phyloP scores from a whole-genome alignment of 1,140 invertebrate species.

The Oedothorax gibbosus region DNA sequence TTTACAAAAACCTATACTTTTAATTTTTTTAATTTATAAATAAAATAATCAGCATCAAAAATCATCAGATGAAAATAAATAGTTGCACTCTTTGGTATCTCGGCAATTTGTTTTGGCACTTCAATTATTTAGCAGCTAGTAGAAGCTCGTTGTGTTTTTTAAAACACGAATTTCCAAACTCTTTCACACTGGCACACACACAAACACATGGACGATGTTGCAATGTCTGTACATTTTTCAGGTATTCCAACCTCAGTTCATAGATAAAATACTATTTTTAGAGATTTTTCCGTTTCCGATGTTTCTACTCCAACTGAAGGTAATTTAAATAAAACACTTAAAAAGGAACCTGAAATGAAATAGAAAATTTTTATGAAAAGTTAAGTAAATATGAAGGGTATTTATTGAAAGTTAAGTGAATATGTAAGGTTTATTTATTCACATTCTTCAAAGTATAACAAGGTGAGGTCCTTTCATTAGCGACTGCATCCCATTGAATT shows the following conservation, averaged over 20 bases:
- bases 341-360: constrained; percentile 40
- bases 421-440: no score
- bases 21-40: no score
- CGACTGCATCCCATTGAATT: no score
- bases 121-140: neutral
- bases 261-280: constrained; percentile 28
- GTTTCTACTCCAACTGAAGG: constrained; percentile 27
- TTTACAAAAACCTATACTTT: no score
- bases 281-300: neutral
- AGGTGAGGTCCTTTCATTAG: no score
- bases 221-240: constrained; percentile 50
- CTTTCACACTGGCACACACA: constrained; percentile 27
- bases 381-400: neutral
- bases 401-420: no score
- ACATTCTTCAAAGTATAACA: no score
- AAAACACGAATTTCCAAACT: constrained; percentile 27
- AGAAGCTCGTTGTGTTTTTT: constrained; percentile 14
- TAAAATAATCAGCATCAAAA: no score
- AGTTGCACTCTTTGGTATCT: no score
- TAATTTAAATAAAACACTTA: neutral
- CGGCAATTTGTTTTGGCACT: neutral
- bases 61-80: no score
- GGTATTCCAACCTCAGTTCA: constrained; percentile 7
- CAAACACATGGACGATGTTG: constrained; percentile 43
- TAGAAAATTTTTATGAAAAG: neutral